phyloP scores from a whole-genome alignment of 2,113 vertebrate species.

The Thunnus thynnus region DNA sequence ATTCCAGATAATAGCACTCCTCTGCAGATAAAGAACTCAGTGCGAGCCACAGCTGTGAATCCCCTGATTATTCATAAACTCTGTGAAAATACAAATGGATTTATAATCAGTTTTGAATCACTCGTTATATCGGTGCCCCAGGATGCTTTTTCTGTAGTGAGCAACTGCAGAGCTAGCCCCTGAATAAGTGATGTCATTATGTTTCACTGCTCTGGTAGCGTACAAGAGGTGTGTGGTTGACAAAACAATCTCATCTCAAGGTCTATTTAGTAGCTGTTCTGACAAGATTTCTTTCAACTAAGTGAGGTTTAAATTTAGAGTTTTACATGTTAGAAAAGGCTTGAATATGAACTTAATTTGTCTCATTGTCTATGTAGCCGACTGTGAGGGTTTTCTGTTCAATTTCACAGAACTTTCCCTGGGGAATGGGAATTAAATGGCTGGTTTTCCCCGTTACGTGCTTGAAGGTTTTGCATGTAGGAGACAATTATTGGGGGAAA shows the following conservation, averaged over 20 bases:
- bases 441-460: conserved; percentile 32
- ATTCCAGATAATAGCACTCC: conserved; percentile 50
- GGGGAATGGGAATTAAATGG: not conserved
- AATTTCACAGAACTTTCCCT: conserved; percentile 34
- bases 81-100: conserved; percentile 63
- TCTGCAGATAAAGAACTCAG: conserved; percentile 48
- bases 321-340: not conserved
- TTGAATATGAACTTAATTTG: not conserved
- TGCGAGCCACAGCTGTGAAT: conserved; percentile 65
- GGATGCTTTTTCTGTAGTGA: conserved; percentile 60
- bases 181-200: conserved; percentile 62
- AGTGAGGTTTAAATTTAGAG: conserved; percentile 2
- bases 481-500: conserved; percentile 35
- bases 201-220: conserved; percentile 22
- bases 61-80: conserved; percentile 63
- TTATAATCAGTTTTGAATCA: conserved; percentile 73
- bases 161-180: conserved; percentile 35
- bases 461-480: conserved; percentile 14
- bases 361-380: not conserved
- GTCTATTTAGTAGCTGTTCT: conserved; percentile 17
- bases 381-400: not conserved
- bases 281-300: not conserved
- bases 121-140: conserved; percentile 54
- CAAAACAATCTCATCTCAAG: conserved; percentile 33
- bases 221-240: conserved; percentile 14